Base-by-base conservation (phyloP, 2,888 invertebrate species). In the Slavum lentiscoides region DNA sequence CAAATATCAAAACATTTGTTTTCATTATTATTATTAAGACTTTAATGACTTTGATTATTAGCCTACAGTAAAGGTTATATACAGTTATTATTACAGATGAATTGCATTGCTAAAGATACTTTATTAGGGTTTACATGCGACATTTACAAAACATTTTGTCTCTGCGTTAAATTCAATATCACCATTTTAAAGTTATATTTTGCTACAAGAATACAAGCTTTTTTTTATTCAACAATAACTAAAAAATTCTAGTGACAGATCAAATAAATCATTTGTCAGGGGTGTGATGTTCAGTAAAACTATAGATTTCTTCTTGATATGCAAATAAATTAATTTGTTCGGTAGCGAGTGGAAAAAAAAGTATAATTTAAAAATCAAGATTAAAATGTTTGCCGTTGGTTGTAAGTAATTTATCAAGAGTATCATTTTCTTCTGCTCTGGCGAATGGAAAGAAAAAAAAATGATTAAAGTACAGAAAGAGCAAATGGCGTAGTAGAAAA, bases 401-500 rank as follows among this genome's bases (percentile, higher is more conserved):
- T 37, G 37, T 49, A 53, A 37, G 61, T 67, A 37, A 70, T 62
- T 62, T 80, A 80, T 62, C 77, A 80, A 70, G 23, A 55, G 69
- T 21, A 62, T 77, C 58, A n/a, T 70, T 37, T 70, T 76, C 23
- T 76, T 69, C 37, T 69, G 15, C 61, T 59, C 76, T 55, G 8
- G 17, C 11, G 49, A 19, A 70, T 13, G 61, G 21, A 61, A 39
- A 68, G 67, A 15, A 77, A n/a, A 77, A 30, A 68, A 77, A 80
- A 80, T 80, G 68, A 80, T 64, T 64, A 70, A 55, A 55, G 39
- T 39, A 76, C 59, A 76, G 69, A 70, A 77, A 62, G 17, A 69
- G 53, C 62, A 77, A 70, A 70, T 70, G 39, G 62, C 59, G 37
- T 21, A 21, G 64, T 70, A 70, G 23, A 70, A 80, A 70, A 62